Evolutionary conservation across 2,113 vertebrate species (phyloP).

Genomic region (Oenanthe melanoleuca): DNA sequence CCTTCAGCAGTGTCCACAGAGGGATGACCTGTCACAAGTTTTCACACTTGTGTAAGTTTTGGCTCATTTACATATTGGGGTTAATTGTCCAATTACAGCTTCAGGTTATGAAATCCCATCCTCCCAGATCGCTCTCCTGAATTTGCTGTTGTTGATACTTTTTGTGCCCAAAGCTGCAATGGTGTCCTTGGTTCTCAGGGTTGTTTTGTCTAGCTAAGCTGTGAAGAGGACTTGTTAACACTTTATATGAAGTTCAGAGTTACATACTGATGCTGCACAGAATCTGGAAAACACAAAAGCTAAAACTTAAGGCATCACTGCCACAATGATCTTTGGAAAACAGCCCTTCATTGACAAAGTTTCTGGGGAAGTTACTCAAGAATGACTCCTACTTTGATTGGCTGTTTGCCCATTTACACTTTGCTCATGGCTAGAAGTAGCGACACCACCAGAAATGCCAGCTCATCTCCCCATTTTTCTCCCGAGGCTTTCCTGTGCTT

Average conservation of each 20-base stretch:
- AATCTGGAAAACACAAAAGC: neutral
- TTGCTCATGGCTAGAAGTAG: neutral
- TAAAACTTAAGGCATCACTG: neutral
- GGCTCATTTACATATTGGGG: neutral
- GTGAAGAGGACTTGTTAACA: neutral
- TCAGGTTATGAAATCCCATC: neutral
- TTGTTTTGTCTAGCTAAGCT: neutral
- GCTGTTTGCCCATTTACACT: neutral
- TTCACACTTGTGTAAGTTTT: neutral
- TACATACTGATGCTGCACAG: neutral
- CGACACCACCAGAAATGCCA: neutral
- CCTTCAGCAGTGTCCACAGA: neutral
- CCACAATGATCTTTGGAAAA: neutral
- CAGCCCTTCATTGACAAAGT: neutral
- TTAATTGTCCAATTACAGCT: neutral
- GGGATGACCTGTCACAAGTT: neutral
- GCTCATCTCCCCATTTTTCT: constrained; percentile 10
- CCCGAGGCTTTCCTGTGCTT: constrained; percentile 52
- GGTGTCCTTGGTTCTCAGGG: neutral
- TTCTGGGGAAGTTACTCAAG: neutral
- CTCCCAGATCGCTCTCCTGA: neutral
- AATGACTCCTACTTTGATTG: neutral
- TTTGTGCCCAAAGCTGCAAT: neutral
- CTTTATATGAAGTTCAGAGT: neutral
- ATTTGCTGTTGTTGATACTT: neutral